A percentile compares a stretch with the other conserved stretches of the same genome.
These are phyloP conservation scores for Sibirionetta formosa DNA, from an alignment of 2,797 vertebrate species.

Conservation along the genomic window DNA sequence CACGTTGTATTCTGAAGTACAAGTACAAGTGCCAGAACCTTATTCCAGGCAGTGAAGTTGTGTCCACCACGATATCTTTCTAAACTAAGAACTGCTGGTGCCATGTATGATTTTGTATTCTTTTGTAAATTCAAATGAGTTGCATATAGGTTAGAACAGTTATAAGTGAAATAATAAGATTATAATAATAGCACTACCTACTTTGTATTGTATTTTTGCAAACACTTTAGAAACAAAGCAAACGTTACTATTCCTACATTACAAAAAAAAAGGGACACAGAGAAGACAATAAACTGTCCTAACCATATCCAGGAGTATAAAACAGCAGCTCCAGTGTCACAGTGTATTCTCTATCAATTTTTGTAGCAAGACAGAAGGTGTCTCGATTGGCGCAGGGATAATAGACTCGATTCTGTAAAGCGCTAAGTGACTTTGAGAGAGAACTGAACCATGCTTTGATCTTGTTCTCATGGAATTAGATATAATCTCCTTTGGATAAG, in stretches of 20 bases:
- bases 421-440: neutral
- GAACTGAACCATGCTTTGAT: neutral
- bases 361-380: neutral
- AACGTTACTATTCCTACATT: neutral
- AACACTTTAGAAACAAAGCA: neutral
- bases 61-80: neutral
- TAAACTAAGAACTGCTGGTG: neutral
- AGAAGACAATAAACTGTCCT: neutral
- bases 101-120: neutral
- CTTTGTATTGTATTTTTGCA: neutral
- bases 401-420: neutral
- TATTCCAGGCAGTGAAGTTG: neutral
- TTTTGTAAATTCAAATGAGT: neutral
- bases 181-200: neutral
- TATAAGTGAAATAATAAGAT: neutral
- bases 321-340: neutral
- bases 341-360: neutral
- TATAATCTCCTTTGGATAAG: neutral
- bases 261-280: neutral
- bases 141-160: neutral
- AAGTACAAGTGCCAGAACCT: neutral
- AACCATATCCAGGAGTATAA: neutral
- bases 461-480: neutral
- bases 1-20: neutral
- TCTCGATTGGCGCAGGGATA: neutral